Conservation (phyloP, 2,113 vertebrate species). For the Ptyas mucosa region DNA sequence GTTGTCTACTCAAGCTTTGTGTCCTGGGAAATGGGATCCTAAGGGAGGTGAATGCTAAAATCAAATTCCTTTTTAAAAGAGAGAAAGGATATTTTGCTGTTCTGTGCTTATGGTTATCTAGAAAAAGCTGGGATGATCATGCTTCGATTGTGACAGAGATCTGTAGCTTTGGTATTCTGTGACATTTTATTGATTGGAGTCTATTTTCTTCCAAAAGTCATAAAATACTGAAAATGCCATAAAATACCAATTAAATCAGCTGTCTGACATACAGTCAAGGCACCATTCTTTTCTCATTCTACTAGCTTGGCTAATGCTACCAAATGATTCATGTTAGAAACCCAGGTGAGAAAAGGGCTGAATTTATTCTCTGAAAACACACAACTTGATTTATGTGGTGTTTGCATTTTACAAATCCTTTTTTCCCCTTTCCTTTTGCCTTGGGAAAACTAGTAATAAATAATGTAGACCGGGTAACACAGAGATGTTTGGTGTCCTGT, state of each 20-base stretch:
- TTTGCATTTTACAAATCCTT: not conserved
- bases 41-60: not conserved
- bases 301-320: constrained; percentile 20
- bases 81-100: not conserved
- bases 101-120: not conserved
- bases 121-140: not conserved
- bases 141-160: not conserved
- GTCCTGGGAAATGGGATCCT: constrained; percentile 4
- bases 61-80: not conserved
- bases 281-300: not conserved
- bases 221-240: not conserved
- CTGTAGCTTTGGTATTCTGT: constrained; percentile 19
- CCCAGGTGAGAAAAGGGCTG: constrained; percentile 35
- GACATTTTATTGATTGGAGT: constrained; percentile 32
- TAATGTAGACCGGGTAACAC: not conserved
- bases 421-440: not conserved
- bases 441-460: not conserved
- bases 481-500: not conserved
- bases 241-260: constrained; percentile 34
- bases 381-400: not conserved
- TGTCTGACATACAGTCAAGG: not conserved
- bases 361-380: not conserved
- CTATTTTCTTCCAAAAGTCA: constrained; percentile 30
- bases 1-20: not conserved
- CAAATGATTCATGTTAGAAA: constrained; percentile 29